Evolutionary conservation across 2,797 vertebrate species (phyloP).

Genomic region (Sphenodon punctatus): DNA sequence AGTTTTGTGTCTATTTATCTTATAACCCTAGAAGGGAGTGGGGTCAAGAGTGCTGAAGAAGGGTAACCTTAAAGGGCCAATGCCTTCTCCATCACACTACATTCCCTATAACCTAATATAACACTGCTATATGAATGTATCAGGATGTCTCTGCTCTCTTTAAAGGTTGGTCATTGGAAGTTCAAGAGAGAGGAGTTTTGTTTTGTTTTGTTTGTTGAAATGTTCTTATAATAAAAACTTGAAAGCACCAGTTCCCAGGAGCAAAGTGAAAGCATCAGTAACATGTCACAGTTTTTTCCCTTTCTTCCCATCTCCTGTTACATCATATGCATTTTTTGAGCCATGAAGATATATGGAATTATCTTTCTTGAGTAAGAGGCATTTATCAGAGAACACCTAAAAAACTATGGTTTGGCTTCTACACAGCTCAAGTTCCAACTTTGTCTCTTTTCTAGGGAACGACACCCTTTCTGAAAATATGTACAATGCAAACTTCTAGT

Average conservation of each 20-base stretch:
- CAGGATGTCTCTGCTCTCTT: not conserved
- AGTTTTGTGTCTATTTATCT: too few species aligned
- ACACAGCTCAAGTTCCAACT: not conserved
- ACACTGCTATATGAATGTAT: not conserved
- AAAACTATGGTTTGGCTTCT: too few species aligned
- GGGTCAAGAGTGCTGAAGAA: too few species aligned
- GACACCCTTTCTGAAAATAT: not conserved
- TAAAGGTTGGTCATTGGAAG: not conserved
- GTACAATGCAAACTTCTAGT: slow-evolving; percentile 35
- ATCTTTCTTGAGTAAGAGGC: not conserved
- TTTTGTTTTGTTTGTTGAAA: not conserved
- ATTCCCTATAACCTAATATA: not conserved
- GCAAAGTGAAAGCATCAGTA: not conserved
- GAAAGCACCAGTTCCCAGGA: not conserved
- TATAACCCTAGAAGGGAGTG: too few species aligned
- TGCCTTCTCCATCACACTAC: too few species aligned
- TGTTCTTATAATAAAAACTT: not conserved
- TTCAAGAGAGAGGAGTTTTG: not conserved
- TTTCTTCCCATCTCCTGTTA: not conserved
- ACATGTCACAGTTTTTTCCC: too few species aligned
- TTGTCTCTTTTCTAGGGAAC: not conserved
- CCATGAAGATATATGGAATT: not conserved
- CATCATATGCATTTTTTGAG: not conserved
- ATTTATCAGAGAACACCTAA: not conserved
- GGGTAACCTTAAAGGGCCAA: too few species aligned